phyloP scores from a whole-genome alignment of 2,888 invertebrate species.

The Drosophila diplacantha region DNA sequence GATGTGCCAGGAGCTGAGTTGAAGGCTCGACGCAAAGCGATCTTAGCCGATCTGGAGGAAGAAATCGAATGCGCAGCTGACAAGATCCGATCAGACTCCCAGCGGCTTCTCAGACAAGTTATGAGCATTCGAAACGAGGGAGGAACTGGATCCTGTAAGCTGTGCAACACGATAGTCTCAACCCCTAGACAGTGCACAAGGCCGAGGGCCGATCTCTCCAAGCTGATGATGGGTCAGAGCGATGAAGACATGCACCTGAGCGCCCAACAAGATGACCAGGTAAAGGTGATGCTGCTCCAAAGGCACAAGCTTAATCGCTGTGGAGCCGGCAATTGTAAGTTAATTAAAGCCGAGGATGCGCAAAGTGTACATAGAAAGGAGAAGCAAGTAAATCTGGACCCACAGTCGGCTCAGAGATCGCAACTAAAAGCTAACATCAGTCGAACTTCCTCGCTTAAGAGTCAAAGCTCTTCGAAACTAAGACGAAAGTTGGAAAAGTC shows the following conservation, averaged over 20 bases:
- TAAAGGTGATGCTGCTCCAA: conserved; percentile 15
- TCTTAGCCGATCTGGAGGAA: conserved; percentile 40
- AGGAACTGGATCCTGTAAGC: conserved; percentile 18
- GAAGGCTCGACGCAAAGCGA: background rate
- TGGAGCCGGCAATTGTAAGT: conserved; percentile 2
- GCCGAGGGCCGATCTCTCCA: conserved; percentile 5
- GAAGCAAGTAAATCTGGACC: background rate
- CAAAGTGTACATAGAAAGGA: background rate
- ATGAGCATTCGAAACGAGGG: background rate
- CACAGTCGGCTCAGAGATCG: background rate
- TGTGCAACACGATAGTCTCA: conserved; percentile 27
- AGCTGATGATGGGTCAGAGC: conserved; percentile 36
- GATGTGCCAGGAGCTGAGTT: conserved; percentile 1
- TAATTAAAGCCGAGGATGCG: background rate
- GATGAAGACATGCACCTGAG: background rate
- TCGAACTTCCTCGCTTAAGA: background rate
- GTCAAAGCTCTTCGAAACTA: too few species aligned
- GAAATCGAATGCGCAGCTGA: conserved; percentile 36
- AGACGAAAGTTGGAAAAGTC: too few species aligned
- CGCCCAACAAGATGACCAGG: background rate
- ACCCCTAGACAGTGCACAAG: background rate
- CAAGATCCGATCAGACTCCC: conserved; percentile 5
- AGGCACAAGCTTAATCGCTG: background rate
- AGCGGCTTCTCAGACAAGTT: conserved; percentile 6
- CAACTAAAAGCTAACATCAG: background rate